Percentiles rank a stretch among this genome's conserved stretches.
These are phyloP conservation scores for Caiman crocodilus DNA, from an alignment of 2,797 vertebrate genomes.

Conservation along the genomic window DNA sequence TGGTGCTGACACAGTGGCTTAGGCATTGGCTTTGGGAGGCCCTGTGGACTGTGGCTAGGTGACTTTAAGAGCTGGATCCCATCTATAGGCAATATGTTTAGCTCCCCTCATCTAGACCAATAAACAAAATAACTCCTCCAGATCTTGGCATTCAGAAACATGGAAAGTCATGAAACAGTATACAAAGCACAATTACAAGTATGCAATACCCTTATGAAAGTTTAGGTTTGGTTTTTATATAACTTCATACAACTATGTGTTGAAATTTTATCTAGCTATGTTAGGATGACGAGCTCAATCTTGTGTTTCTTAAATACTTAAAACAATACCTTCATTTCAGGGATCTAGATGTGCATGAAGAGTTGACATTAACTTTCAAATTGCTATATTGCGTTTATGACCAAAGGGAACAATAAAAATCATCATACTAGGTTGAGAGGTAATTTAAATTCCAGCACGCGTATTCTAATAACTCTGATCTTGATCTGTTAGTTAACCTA, in stretches of 20 bases:
- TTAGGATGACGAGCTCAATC: not conserved
- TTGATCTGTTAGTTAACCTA: not conserved
- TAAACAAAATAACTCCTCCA: not conserved
- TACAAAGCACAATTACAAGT: not conserved
- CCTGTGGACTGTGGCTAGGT: too few species aligned
- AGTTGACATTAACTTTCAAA: not conserved
- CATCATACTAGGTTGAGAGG: not conserved
- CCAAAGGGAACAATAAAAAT: not conserved
- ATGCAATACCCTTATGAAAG: not conserved
- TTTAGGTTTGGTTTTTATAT: not conserved
- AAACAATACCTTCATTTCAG: not conserved
- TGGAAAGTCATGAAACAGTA: not conserved
- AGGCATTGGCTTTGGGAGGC: too few species aligned
- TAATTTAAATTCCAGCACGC: not conserved
- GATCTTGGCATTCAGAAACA: not conserved
- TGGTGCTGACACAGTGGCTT: too few species aligned
- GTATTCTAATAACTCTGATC: not conserved
- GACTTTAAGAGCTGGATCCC: too few species aligned
- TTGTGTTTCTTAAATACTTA: not conserved
- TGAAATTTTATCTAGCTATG: not conserved
- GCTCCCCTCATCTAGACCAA: not conserved
- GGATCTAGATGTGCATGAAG: not conserved
- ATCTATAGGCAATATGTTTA: too few species aligned
- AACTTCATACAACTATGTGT: not conserved
- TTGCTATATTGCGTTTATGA: not conserved